Evolutionary conservation across 2,888 invertebrate genomes (phyloP).

Genomic region (Apocheima hispidaria): DNA sequence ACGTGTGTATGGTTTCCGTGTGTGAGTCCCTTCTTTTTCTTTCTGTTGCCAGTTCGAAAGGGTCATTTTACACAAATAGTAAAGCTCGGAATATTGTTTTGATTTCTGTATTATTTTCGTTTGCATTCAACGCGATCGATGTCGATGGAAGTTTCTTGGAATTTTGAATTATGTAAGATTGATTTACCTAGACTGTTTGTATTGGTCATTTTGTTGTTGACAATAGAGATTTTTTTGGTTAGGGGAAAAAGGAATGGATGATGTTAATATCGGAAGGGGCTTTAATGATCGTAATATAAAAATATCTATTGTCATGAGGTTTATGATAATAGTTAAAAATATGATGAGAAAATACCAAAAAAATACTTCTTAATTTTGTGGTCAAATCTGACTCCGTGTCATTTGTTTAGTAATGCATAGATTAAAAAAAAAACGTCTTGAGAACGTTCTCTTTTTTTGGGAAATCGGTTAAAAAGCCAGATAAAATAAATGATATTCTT

Average conservation of each 20-base stretch:
- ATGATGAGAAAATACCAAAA: not conserved
- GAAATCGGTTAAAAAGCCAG: too few relatives aligned
- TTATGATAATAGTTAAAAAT: not conserved
- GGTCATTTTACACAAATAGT: conserved; percentile 59
- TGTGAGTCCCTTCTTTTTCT: conserved; percentile 53
- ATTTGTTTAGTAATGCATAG: too few relatives aligned
- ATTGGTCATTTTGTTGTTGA: conserved; percentile 25
- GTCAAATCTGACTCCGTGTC: too few relatives aligned
- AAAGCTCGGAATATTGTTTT: conserved; percentile 52
- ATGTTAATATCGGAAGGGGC: not conserved
- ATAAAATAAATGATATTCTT: too few relatives aligned
- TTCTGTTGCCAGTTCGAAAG: conserved; percentile 58
- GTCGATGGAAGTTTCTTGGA: conserved; percentile 34
- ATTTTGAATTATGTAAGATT: conserved; percentile 30
- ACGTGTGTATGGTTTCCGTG: conserved; percentile 53
- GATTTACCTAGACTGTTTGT: conserved; percentile 15
- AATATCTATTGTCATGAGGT: not conserved
- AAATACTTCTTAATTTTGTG: too few relatives aligned
- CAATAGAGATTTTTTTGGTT: conserved; percentile 21
- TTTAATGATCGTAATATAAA: not conserved
- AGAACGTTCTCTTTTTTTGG: too few relatives aligned
- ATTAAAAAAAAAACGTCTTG: too few relatives aligned
- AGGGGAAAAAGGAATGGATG: conserved; percentile 3
- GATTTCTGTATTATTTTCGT: conserved; percentile 38
- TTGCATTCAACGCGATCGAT: conserved; percentile 29